Evolutionary conservation across 1,140 invertebrate species (phyloP), one percentile per base, ranked within the genome.

Genomic region (Drosophila bifasciata): DNA sequence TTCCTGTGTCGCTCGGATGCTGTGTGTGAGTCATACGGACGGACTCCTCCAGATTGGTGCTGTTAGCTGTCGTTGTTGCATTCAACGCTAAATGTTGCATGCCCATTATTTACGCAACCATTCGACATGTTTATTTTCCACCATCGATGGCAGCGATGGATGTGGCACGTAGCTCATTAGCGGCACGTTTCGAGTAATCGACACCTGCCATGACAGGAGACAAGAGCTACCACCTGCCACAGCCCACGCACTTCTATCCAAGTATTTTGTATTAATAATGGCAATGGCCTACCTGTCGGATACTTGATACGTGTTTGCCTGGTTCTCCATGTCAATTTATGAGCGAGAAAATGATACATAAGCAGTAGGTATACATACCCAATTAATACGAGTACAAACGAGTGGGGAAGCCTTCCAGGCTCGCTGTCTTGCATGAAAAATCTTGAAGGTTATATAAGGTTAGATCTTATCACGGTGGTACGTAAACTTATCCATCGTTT

Each of bases 91-190:
- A 40, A 64, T 52, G 52, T 76, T 76, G 76, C 71, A 79, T 85
- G 80, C 56, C 59, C 49, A 53, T 49, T 64, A 52, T 48, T 59
- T 76, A 40, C 32, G 32, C 32, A 36, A 36, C 28, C 40, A 62
- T 60, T 56, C 52, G 4, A 17, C 50, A 60, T 19, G 51, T 56
- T 50, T 67, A 56, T 74, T 69, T 81, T 68, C 63, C 63, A 15
- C 48, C 62, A 72, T 68, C 71, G 67, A 85, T 74, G 67, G 5
- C 58, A 72, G 63, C 66, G 63, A 79, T 75, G 68, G 63, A 79
- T 75, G 68, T 73, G 58, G 41, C 62, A 46, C 45, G 55, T 67
- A 63, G 56, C 39, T 61, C 67, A 77, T 83, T 73, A 57, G 78
- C 52, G 53, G 43, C 73, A 76, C 78, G 57, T 48, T 67, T 46